These are phyloP conservation scores for Hippoglossus stenolepis DNA, from an alignment of 2,113 vertebrate species.

Conservation along the genomic window DNA sequence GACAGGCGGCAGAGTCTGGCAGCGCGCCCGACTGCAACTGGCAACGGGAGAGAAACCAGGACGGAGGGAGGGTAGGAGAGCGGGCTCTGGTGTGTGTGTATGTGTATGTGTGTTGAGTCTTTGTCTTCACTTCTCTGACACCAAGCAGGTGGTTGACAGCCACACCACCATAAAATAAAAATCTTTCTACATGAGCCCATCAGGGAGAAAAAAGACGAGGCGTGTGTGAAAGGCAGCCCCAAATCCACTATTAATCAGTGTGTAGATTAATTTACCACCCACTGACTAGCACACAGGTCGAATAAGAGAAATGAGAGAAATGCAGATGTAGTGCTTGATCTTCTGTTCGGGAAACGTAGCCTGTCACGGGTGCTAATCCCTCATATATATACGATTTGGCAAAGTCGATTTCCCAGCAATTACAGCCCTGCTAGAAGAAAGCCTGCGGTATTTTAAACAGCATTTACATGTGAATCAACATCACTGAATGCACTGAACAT, in stretches of 20 bases:
- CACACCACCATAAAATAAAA: conserved; percentile 40
- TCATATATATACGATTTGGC: conserved; percentile 55
- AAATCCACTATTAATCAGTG: conserved; percentile 66
- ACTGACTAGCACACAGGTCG: conserved; percentile 40
- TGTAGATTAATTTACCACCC: conserved; percentile 68
- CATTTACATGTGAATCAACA: conserved; percentile 83
- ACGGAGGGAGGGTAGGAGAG: conserved; percentile 2
- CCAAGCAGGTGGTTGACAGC: conserved; percentile 42
- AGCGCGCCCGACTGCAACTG: conserved; percentile 64
- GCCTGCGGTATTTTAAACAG: conserved; percentile 52
- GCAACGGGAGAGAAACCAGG: conserved; percentile 51
- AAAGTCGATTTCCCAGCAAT: conserved; percentile 71
- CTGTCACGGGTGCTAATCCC: conserved; percentile 65
- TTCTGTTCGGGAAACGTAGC: conserved; percentile 42
- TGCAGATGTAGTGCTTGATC: conserved; percentile 54
- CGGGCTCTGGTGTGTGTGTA: conserved; percentile 3
- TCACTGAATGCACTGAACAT: conserved; percentile 56
- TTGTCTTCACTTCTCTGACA: conserved; percentile 40
- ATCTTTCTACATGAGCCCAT: conserved; percentile 50
- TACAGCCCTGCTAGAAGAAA: conserved; percentile 37
- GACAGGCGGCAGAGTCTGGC: conserved; percentile 62
- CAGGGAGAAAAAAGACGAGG: conserved; percentile 23
- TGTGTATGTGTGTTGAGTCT: conserved; percentile 2
- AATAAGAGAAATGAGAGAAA: conserved; percentile 28
- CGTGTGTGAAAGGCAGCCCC: conserved; percentile 39